Percentiles rank a stretch among this genome's conserved stretches.
These are phyloP conservation scores for Otus sunia DNA, from an alignment of 2,113 vertebrate species.

Conservation along the genomic window DNA sequence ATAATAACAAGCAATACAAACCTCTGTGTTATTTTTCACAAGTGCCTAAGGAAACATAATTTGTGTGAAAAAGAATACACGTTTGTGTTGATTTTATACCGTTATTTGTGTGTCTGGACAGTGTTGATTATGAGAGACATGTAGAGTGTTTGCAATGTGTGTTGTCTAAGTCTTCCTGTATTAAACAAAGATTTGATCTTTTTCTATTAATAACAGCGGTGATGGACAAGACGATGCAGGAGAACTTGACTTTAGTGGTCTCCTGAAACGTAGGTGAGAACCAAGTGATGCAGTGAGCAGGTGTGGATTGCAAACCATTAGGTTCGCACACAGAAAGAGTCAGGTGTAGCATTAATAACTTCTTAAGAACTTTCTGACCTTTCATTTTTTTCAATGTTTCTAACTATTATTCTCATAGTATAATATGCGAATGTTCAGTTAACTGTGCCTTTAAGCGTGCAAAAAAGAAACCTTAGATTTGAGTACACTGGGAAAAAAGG, in stretches of 20 bases:
- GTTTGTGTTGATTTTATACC: conserved; percentile 72
- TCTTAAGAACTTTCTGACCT: conserved; percentile 7
- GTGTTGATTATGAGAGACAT: conserved; percentile 49
- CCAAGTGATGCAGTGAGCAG: conserved; percentile 69
- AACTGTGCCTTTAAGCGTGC: background rate
- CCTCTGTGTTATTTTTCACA: conserved; percentile 74
- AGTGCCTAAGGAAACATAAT: conserved; percentile 65
- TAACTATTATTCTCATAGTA: conserved; percentile 16
- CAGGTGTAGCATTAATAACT: conserved; percentile 68
- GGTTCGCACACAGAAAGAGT: conserved; percentile 50
- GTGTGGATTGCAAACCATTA: conserved; percentile 68
- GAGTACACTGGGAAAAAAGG: background rate
- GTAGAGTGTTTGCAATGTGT: conserved; percentile 67
- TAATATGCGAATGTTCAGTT: background rate
- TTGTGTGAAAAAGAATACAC: conserved; percentile 76
- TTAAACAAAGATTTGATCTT: conserved; percentile 87
- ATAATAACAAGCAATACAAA: conserved; percentile 65
- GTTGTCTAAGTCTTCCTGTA: conserved; percentile 65
- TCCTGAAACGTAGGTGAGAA: conserved; percentile 99
- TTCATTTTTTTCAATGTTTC: background rate
- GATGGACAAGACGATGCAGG: conserved; percentile 99
- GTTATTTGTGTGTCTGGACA: conserved; percentile 47
- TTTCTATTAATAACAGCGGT: conserved; percentile 93
- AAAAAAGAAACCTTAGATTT: conserved; percentile 3
- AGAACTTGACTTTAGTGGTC: conserved; percentile 99